phyloP scores from a whole-genome alignment of 1,140 invertebrate species.

The Rhagoletis pomonella region DNA sequence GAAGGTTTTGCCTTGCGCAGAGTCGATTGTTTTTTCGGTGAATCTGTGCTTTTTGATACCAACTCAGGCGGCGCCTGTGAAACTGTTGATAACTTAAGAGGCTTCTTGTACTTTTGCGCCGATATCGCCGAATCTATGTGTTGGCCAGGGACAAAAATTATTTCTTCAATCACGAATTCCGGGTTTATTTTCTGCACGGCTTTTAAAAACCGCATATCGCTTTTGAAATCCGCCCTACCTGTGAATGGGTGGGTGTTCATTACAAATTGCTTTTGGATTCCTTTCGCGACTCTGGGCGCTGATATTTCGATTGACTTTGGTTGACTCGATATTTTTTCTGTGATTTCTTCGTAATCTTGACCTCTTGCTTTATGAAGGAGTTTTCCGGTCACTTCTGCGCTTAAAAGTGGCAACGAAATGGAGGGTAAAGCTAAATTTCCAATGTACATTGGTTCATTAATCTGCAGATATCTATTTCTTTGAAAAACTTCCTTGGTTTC shows the following conservation, averaged over 20 bases:
- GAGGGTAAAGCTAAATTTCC: not conserved
- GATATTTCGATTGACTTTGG: not conserved
- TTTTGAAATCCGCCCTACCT: conserved; percentile 60
- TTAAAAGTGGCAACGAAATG: not conserved
- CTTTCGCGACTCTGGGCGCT: not conserved
- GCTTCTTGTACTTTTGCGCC: not conserved
- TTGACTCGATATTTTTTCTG: no score
- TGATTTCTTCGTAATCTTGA: no score
- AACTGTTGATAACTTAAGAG: not conserved
- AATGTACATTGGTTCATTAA: not conserved
- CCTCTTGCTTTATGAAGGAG: not conserved
- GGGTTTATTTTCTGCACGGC: conserved; percentile 68
- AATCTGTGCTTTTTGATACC: not conserved
- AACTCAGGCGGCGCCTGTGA: not conserved
- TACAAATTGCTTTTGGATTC: not conserved
- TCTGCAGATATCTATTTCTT: not conserved
- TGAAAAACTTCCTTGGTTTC: not conserved
- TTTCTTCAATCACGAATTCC: conserved; percentile 69
- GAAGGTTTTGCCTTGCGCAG: not conserved
- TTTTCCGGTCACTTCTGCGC: not conserved
- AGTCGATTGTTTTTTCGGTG: conserved; percentile 26
- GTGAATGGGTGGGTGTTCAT: no score
- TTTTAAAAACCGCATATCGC: conserved; percentile 61
- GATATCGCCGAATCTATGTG: conserved; percentile 61
- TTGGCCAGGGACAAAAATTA: conserved; percentile 65